Conservation (phyloP, 2,888 invertebrate genomes). For the Blastobasis lacticolella region DNA sequence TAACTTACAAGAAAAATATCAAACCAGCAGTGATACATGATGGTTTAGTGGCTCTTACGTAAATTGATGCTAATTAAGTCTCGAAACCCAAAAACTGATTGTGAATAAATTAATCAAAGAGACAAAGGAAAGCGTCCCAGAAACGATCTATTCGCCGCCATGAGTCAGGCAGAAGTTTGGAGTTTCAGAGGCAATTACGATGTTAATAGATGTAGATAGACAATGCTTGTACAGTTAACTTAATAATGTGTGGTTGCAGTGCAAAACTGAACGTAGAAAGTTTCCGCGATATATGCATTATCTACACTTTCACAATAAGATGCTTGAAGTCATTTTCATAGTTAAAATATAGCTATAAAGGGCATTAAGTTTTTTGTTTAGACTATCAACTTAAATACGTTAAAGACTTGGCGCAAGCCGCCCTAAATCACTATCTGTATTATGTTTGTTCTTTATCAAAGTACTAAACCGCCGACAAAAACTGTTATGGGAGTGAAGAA, state of each 20-base stretch:
- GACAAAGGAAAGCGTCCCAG: too few relatives aligned
- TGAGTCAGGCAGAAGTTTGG: background rate
- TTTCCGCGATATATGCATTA: constrained; percentile 34
- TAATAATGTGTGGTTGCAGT: constrained; percentile 21
- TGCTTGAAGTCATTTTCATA: too few relatives aligned
- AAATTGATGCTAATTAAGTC: constrained; percentile 5
- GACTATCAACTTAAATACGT: too few relatives aligned
- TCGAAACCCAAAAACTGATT: constrained; percentile 2
- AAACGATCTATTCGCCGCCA: background rate
- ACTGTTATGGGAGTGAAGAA: constrained; percentile 8
- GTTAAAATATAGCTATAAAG: too few relatives aligned
- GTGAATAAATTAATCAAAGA: constrained; percentile 2
- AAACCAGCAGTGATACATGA: background rate
- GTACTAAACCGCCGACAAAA: background rate
- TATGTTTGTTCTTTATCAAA: too few relatives aligned
- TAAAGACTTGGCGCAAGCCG: too few relatives aligned
- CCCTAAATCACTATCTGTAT: too few relatives aligned
- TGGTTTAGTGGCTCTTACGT: constrained; percentile 4
- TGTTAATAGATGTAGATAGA: constrained; percentile 1
- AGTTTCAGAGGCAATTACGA: background rate
- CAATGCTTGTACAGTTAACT: constrained; percentile 11
- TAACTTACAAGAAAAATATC: constrained; percentile 31
- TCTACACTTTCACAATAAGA: constrained; percentile 35
- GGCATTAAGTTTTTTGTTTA: too few relatives aligned
- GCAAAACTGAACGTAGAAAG: constrained; percentile 38